Evolutionary conservation across 2,888 invertebrate species (phyloP).

Genomic region (Dichetophora obliterata): DNA sequence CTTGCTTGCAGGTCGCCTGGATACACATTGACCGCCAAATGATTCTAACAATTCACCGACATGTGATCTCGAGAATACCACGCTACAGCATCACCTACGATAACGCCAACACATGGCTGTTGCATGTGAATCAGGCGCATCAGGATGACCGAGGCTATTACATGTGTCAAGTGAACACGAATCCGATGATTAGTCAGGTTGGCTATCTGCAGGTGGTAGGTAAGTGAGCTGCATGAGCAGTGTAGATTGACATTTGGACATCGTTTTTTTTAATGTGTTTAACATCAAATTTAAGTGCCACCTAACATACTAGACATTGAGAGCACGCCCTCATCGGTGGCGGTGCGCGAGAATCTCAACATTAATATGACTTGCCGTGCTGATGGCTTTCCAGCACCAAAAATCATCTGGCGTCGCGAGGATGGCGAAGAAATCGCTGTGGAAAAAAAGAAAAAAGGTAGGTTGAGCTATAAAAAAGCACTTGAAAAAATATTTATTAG

Average conservation of each 20-base stretch:
- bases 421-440: conserved; percentile 89
- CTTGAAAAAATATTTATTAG: neutral
- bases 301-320: conserved; percentile 92
- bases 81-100: conserved; percentile 91
- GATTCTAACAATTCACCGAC: conserved; percentile 92
- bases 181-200: conserved; percentile 95
- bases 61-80: conserved; percentile 91
- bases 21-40: conserved; percentile 94
- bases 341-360: conserved; percentile 93
- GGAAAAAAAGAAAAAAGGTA: conserved; percentile 89
- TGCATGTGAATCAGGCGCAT: conserved; percentile 92
- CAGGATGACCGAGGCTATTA: conserved; percentile 89
- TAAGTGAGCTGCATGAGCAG: conserved; percentile 70
- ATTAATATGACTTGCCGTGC: conserved; percentile 92
- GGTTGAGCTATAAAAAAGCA: conserved; percentile 52
- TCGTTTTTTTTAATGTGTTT: neutral
- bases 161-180: conserved; percentile 80
- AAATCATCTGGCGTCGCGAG: conserved; percentile 93
- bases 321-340: conserved; percentile 92
- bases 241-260: neutral
- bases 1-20: conserved; percentile 84
- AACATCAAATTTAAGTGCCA: conserved; percentile 77
- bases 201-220: conserved; percentile 94
- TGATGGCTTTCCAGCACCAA: conserved; percentile 91
- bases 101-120: conserved; percentile 91